Percentiles rank a stretch among this genome's conserved stretches.
Evolutionary conservation across 2,888 invertebrate genomes (phyloP).

Genomic region (Parasteatoda lunata): DNA sequence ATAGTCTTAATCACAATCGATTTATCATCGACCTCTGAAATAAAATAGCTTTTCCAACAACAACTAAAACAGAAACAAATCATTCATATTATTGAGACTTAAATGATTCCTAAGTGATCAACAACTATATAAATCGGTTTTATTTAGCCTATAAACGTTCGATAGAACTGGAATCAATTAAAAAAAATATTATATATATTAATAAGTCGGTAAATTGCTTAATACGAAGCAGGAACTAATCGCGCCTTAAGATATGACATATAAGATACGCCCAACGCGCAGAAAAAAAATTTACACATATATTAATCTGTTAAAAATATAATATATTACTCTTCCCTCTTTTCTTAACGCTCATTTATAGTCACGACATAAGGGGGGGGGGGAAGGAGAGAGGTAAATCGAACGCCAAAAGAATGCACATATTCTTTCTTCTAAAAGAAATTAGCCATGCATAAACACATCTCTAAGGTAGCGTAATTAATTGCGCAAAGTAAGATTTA

Average conservation of each 20-base stretch:
- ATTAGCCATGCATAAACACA: constrained; percentile 46
- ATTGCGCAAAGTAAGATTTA: constrained; percentile 58
- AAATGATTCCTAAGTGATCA: no score
- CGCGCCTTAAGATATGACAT: constrained; percentile 53
- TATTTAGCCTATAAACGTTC: no score
- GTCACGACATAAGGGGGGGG: constrained; percentile 24
- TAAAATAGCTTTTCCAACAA: no score
- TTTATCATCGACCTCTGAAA: no score
- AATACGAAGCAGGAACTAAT: constrained; percentile 50
- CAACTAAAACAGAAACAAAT: no score
- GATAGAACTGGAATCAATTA: no score
- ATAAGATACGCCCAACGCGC: constrained; percentile 34
- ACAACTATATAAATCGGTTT: no score
- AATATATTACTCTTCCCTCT: neutral
- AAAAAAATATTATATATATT: no score
- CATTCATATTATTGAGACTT: no score
- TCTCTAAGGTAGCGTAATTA: constrained; percentile 47
- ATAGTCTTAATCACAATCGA: no score
- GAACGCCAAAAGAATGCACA: neutral
- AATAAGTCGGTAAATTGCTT: constrained; percentile 45
- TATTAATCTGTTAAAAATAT: neutral
- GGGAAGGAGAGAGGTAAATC: neutral
- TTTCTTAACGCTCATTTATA: neutral
- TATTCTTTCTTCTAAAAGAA: constrained; percentile 54
- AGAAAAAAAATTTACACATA: constrained; percentile 50